Conservation (phyloP, 1,140 invertebrate species). For the Maniola jurtina region DNA sequence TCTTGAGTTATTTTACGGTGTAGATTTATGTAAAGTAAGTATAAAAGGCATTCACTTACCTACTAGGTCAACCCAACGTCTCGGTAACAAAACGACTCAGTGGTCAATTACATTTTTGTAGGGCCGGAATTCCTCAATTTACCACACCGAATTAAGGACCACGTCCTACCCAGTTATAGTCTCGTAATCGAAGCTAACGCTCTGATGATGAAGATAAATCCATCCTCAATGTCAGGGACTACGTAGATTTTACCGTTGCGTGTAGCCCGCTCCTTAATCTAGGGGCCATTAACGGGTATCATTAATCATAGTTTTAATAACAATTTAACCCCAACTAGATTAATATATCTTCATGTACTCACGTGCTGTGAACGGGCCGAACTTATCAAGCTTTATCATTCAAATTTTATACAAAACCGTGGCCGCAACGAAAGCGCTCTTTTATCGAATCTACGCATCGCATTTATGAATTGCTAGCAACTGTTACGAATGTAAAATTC, state of each 20-base stretch:
- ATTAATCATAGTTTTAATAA: slow-evolving; percentile 79
- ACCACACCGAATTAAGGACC: slow-evolving; percentile 29
- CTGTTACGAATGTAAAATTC: slow-evolving; percentile 60
- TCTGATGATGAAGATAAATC: slow-evolving; percentile 72
- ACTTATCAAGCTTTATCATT: slow-evolving; percentile 67
- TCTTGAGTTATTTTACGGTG: too few species aligned
- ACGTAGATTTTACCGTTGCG: slow-evolving; percentile 62
- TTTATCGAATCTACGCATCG: slow-evolving; percentile 36
- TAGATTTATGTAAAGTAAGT: too few species aligned
- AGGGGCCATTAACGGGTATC: slow-evolving; percentile 64
- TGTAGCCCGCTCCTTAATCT: slow-evolving; percentile 68
- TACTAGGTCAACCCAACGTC: slow-evolving; percentile 1
- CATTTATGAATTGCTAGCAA: slow-evolving; percentile 46
- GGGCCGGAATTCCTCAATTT: slow-evolving; percentile 38
- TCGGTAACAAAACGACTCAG: slow-evolving; percentile 16
- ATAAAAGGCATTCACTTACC: too few species aligned
- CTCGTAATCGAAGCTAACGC: slow-evolving; percentile 56
- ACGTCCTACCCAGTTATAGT: slow-evolving; percentile 31
- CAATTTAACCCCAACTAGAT: slow-evolving; percentile 75
- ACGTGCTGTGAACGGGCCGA: slow-evolving; percentile 46
- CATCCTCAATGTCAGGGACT: slow-evolving; percentile 55
- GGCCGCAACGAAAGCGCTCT: slow-evolving; percentile 55
- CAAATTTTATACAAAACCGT: slow-evolving; percentile 62
- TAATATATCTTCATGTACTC: slow-evolving; percentile 77
- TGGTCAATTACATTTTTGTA: slow-evolving; percentile 35